Base-by-base conservation (phyloP, 2,888 invertebrate genomes). In the Philonicus albiceps region DNA sequence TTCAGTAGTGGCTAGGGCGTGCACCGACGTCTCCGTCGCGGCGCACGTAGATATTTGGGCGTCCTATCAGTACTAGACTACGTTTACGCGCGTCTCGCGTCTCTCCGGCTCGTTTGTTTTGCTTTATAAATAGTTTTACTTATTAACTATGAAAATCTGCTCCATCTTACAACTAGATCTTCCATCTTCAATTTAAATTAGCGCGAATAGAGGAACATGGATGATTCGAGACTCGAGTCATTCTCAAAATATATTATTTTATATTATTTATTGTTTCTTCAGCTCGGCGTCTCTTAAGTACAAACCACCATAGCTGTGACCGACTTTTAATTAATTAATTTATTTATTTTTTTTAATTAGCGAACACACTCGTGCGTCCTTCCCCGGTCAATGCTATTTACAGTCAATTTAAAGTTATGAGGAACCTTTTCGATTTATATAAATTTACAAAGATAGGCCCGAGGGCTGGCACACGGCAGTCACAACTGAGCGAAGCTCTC, bases 1-100 rank as follows among this genome's bases (percentile, higher is more conserved):
- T 64, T 81, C 19, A 81, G 81, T 81, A 81, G 81, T 34, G 64
- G 64, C 64, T 64, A 64, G 64, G 64, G 64, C 64, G 64, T 64
- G 64, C 64, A 64, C 64, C 64, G 64, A 64, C 64, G 64, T 64
- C 22, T 64, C 64, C 64, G 64, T 27, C 64, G 64, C 64, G 64
- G 64, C 64, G 64, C 64, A 64, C 64, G 64, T 64, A 64, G 64
- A 64, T 64, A 64, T 64, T 64, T 64, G 64, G 64, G 64, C 64
- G 19, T 64, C 64, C 64, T 64, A 64, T 64, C 64, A 64, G 64
- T 64, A 64, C 64, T 64, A 64, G 64, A 64, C 64, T 64, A 64
- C n/a, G 27, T 64, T 64, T 13, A 64, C 64, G 64, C 64, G 64
- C 19, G 64, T 64, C 64, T 27, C 64, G 64, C 64, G 64, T 64